Conservation (phyloP, 2,888 invertebrate genomes). For the Stenchaetothrips biformis region DNA sequence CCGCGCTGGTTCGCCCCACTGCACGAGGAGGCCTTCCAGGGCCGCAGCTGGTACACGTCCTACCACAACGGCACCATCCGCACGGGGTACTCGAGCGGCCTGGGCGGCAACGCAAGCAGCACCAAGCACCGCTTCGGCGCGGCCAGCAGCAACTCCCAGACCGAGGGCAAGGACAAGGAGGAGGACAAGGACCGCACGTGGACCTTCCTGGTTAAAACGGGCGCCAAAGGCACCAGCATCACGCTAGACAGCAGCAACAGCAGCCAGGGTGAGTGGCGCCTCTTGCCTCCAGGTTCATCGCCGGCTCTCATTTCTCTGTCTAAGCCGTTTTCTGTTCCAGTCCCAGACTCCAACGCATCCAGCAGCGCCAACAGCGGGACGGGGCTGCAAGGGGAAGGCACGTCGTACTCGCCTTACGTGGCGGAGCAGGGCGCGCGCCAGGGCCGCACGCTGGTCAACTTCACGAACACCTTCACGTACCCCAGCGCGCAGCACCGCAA, state of each 20-base stretch:
- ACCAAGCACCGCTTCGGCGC: background rate
- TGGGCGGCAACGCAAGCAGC: background rate
- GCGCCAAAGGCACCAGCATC: background rate
- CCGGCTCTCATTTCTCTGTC: background rate
- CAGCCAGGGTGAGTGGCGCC: background rate
- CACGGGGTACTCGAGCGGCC: background rate
- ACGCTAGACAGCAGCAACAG: background rate
- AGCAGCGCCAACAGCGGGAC: background rate
- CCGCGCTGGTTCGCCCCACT: background rate
- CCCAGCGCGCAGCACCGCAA: conserved; percentile 1
- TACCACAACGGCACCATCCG: conserved; percentile 9
- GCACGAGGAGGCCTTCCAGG: background rate
- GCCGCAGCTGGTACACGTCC: conserved; percentile 1
- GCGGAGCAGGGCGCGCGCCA: background rate
- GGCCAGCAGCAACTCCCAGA: background rate
- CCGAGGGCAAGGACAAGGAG: background rate
- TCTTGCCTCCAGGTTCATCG: background rate
- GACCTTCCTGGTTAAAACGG: background rate
- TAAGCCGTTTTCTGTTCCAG: background rate
- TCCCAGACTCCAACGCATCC: background rate
- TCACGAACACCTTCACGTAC: conserved; percentile 9
- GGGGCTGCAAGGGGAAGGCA: background rate
- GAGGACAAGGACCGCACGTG: background rate
- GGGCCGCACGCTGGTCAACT: conserved; percentile 15
- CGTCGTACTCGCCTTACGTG: background rate